Conservation (phyloP, 2,888 invertebrate genomes). For the Chrysotoxum bicinctum region DNA sequence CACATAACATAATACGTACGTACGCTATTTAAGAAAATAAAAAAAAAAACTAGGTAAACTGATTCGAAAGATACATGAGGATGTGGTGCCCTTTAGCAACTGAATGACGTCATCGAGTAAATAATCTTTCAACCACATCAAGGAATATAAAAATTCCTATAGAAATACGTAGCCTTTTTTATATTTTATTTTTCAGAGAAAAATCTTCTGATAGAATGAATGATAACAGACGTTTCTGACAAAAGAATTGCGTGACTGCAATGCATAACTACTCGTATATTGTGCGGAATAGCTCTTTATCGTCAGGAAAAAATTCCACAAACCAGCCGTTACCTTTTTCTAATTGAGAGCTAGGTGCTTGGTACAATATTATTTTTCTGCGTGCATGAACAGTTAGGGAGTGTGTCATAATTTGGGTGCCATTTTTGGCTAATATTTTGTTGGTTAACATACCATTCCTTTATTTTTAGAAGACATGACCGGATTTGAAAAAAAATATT, state of each 20-base stretch:
- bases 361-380: conserved; percentile 26
- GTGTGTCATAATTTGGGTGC: conserved; percentile 26
- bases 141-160: conserved; percentile 13
- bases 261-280: conserved; percentile 13
- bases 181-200: not conserved
- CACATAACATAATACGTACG: not conserved
- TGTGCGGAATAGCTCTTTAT: not conserved
- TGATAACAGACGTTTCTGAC: conserved; percentile 10
- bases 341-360: conserved; percentile 30
- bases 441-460: not conserved
- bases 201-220: not conserved
- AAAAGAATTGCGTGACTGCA: conserved; percentile 54
- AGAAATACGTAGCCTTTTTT: conserved; percentile 5
- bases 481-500: not conserved
- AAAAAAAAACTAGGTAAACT: conserved; percentile 5
- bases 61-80: conserved; percentile 27
- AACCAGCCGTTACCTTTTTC: conserved; percentile 5
- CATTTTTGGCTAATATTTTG: conserved; percentile 11
- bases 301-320: conserved; percentile 24
- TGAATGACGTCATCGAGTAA: conserved; percentile 46
- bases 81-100: conserved; percentile 16
- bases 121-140: conserved; percentile 31
- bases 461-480: not conserved
- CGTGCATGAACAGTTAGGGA: conserved; percentile 3
- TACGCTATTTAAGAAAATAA: not conserved